phyloP scores from a whole-genome alignment of 1,140 invertebrate genomes.

The Brachionus rotundiformis region DNA sequence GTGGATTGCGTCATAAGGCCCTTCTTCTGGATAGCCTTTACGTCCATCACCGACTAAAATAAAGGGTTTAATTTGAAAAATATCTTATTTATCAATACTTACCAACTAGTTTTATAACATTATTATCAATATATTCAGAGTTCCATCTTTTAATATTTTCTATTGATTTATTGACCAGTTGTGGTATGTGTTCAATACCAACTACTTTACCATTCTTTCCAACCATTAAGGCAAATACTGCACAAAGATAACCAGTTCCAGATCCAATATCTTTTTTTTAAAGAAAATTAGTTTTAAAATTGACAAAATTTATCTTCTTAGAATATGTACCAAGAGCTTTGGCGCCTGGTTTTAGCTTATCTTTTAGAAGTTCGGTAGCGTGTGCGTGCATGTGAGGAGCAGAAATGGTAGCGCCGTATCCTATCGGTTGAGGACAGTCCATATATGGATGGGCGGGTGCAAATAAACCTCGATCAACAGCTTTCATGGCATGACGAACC shows the following conservation, averaged over 20 bases:
- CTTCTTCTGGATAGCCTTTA: slow-evolving; percentile 72
- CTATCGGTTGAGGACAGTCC: slow-evolving; percentile 51
- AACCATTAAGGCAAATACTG: slow-evolving; percentile 87
- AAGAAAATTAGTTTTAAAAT: neutral
- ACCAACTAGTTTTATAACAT: slow-evolving; percentile 24
- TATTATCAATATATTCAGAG: slow-evolving; percentile 61
- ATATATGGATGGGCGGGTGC: neutral
- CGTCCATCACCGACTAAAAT: slow-evolving; percentile 77
- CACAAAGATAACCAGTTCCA: slow-evolving; percentile 89
- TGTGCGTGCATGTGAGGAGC: slow-evolving; percentile 88
- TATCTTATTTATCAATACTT: neutral
- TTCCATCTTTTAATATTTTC: slow-evolving; percentile 77
- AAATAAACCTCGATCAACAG: slow-evolving; percentile 22
- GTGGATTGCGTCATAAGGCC: slow-evolving; percentile 87
- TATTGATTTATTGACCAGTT: slow-evolving; percentile 75
- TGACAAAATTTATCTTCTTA: neutral
- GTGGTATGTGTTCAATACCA: slow-evolving; percentile 88
- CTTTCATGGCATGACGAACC: slow-evolving; percentile 19
- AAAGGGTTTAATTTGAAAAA: neutral
- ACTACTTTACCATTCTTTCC: slow-evolving; percentile 75
- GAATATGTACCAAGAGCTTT: slow-evolving; percentile 75
- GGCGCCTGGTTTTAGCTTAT: slow-evolving; percentile 75
- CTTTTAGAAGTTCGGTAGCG: slow-evolving; percentile 82
- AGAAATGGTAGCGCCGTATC: slow-evolving; percentile 36
- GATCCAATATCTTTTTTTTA: slow-evolving; percentile 81